Evolutionary conservation across 2,797 vertebrate genomes (phyloP).

Genomic region (Anniella stebbinsi): DNA sequence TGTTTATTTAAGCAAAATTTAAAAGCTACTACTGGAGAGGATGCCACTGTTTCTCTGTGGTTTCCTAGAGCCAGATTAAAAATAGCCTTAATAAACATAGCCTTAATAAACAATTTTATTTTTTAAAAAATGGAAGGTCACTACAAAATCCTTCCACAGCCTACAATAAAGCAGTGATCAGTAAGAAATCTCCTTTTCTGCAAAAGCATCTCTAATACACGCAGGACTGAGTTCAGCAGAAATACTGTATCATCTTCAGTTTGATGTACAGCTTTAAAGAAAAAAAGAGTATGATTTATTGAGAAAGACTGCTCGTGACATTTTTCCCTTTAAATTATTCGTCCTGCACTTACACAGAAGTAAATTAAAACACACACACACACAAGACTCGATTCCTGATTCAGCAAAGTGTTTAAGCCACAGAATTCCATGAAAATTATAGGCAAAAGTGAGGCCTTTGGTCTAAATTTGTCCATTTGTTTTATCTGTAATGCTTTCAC

Average conservation of each 20-base stretch:
- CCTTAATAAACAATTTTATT: slow-evolving; percentile 42
- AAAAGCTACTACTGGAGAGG: slow-evolving; percentile 40
- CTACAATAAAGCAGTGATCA: slow-evolving; percentile 48
- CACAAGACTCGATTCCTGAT: slow-evolving; percentile 45
- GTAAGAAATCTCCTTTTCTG: slow-evolving; percentile 36
- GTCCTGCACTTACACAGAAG: slow-evolving; percentile 52
- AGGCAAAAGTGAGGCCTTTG: not conserved
- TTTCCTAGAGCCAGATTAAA: slow-evolving; percentile 31
- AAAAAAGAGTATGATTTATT: slow-evolving; percentile 52
- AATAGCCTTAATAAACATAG: slow-evolving; percentile 40
- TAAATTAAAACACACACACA: slow-evolving; percentile 38
- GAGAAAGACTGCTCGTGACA: slow-evolving; percentile 44
- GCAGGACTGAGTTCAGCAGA: slow-evolving; percentile 35
- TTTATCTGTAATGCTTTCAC: not conserved
- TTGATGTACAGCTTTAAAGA: slow-evolving; percentile 56
- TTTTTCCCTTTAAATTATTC: slow-evolving; percentile 55
- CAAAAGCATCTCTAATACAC: slow-evolving; percentile 45
- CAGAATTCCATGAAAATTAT: not conserved
- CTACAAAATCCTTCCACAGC: slow-evolving; percentile 34
- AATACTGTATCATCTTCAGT: slow-evolving; percentile 49
- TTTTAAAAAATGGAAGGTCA: slow-evolving; percentile 12
- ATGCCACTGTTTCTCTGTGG: not conserved
- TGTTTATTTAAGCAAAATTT: not conserved
- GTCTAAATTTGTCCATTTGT: not conserved
- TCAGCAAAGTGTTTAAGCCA: slow-evolving; percentile 49